Evolutionary conservation across 2,888 invertebrate species (phyloP).

Genomic region (Clistopyga incitator): DNA sequence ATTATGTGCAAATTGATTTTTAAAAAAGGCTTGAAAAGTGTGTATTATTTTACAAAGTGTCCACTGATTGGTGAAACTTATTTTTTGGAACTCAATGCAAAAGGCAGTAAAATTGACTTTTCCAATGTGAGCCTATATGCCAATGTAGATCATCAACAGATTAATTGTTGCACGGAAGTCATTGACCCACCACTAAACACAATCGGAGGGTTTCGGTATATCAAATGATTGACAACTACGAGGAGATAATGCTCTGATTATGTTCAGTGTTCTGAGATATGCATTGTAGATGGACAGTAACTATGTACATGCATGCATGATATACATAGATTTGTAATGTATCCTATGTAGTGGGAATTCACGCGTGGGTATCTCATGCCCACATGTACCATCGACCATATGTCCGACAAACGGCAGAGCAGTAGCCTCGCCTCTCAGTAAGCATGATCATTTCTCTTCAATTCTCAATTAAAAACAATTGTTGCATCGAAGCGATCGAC

Average conservation of each 20-base stretch:
- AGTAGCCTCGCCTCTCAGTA: too few relatives aligned
- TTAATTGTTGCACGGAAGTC: not conserved
- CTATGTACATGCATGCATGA: not conserved
- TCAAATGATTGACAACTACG: not conserved
- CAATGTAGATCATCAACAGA: not conserved
- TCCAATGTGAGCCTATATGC: not conserved
- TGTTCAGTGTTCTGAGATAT: not conserved
- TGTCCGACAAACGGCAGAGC: too few relatives aligned
- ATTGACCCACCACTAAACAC: not conserved
- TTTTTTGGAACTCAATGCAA: too few relatives aligned
- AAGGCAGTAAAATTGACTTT: too few relatives aligned
- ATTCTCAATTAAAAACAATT: too few relatives aligned
- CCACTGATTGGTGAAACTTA: too few relatives aligned
- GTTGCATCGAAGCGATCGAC: not conserved
- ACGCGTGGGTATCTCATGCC: not conserved
- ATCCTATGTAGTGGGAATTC: not conserved
- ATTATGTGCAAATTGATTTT: too few relatives aligned
- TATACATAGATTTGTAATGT: conserved; percentile 5
- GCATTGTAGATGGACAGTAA: not conserved
- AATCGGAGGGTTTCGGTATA: not conserved
- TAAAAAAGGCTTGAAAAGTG: too few relatives aligned
- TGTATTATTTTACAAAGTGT: too few relatives aligned
- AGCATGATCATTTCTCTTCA: too few relatives aligned
- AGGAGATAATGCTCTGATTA: not conserved
- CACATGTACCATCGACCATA: not conserved